Base-by-base conservation (phyloP, 37 sponge, comb jelly and placozoan genomes). In the Halisarca cf. caerulea region DNA sequence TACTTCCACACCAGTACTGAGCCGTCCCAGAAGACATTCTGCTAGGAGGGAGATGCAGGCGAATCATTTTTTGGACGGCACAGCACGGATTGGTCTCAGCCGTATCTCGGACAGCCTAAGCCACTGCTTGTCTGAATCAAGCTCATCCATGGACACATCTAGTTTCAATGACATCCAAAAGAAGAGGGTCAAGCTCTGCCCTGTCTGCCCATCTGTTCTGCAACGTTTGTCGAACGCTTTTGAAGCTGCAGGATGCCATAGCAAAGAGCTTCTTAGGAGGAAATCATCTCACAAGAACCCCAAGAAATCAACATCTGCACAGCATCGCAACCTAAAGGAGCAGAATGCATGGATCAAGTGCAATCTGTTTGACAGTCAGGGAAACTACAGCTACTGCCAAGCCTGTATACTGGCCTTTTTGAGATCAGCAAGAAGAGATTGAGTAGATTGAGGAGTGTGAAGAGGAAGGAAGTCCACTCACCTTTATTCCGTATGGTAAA, bases 371-470 rank as follows among this genome's bases (percentile, higher is more conserved):
- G 86, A 85, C 37, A 24, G 47, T 55, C 23, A 70, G 62, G 86
- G 80, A 21, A 85, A 85, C 86, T 85, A 85, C 55, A 21, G 78
- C 23, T 82, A 82, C 53, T 87, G 88, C 38, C 1, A 20, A 30
- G 0, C n/a, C 15, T 82, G 78, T 43, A 81, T 68, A 2, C n/a
- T 30, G 6, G 72, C 59, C 35, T 47, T 59, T 6, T 81, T 81
- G 37, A 73, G 61, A 11, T 36, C 78, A 33, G 75, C 78, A 30
- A 59, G 41, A 41, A 64, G 4, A 47, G 87, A 43, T 82, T 87
- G 15, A 71, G 80, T 54, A 80, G 44, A 7, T 71, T 72, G 47
- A 23, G 80, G 8, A 47, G 24, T 41, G 77, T 87, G 44, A 81
- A 87, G 80, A 35, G 75, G 21, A 18, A 28, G 40, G 9, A 58